phyloP scores from a whole-genome alignment of 1,140 invertebrate genomes.

The Thaumatotibia leucotreta region DNA sequence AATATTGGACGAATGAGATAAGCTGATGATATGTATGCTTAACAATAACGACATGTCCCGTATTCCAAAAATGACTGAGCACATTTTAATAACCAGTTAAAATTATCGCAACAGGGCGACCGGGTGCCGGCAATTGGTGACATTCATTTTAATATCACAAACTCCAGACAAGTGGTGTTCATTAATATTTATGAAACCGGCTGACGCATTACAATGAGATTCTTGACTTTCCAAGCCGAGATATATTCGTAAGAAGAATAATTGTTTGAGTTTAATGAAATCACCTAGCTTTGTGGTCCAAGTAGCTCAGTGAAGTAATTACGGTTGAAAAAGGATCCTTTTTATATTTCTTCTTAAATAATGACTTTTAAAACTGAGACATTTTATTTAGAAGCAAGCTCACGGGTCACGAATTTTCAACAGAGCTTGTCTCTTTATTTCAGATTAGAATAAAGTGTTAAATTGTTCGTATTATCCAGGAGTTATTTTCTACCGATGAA shows the following conservation, averaged over 20 bases:
- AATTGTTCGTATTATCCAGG: no score
- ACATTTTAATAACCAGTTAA: slow-evolving; percentile 11
- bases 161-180: slow-evolving; percentile 36
- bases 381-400: not conserved
- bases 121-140: slow-evolving; percentile 38
- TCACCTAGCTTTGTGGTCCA: not conserved
- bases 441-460: no score
- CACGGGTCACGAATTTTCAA: no score
- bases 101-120: slow-evolving; percentile 21
- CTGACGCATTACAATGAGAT: slow-evolving; percentile 5
- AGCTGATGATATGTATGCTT: no score
- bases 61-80: not conserved
- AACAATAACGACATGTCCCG: slow-evolving; percentile 2
- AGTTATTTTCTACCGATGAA: no score
- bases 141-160: slow-evolving; percentile 58
- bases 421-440: no score
- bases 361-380: not conserved
- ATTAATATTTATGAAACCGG: slow-evolving; percentile 60
- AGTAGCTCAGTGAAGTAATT: not conserved
- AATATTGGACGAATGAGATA: no score
- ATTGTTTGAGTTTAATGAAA: slow-evolving; percentile 2
- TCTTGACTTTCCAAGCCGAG: slow-evolving; percentile 5
- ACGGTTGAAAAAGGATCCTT: not conserved
- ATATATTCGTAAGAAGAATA: slow-evolving; percentile 6
- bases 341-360: not conserved